A percentile compares a stretch with the other conserved stretches of the same genome.
Evolutionary conservation across 2,797 vertebrate genomes (phyloP).

Genomic region (Myripristis murdjan): DNA sequence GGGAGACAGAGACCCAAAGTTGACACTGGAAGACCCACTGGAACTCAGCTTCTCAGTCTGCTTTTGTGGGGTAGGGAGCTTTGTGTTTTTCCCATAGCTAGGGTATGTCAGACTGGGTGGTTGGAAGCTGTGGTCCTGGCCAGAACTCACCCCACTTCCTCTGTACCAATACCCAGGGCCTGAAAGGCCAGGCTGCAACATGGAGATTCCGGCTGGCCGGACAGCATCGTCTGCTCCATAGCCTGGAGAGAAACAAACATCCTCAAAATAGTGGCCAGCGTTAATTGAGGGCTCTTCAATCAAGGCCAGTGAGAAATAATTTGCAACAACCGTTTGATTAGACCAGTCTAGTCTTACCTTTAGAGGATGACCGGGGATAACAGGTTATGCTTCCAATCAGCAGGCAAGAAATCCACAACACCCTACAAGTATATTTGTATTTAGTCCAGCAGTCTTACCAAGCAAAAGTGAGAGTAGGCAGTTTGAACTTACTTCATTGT

Average conservation of each 20-base stretch:
- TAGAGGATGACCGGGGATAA: not conserved
- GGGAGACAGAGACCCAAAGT: too few relatives aligned
- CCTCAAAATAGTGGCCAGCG: not conserved
- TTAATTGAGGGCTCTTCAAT: not conserved
- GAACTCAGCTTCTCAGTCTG: not conserved
- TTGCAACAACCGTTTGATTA: not conserved
- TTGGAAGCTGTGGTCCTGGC: not conserved
- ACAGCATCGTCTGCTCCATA: not conserved
- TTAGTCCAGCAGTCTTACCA: not conserved
- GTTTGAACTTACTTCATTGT: slow-evolving; percentile 1
- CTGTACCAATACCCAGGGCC: not conserved
- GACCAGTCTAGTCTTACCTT: not conserved
- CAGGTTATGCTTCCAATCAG: slow-evolving; percentile 46
- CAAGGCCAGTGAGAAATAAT: not conserved
- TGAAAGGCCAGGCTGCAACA: not conserved
- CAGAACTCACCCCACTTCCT: not conserved
- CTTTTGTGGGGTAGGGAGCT: not conserved
- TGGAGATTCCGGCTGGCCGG: not conserved
- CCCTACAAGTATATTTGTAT: slow-evolving; percentile 2
- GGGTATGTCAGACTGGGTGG: not conserved
- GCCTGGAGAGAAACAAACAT: not conserved
- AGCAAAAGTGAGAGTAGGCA: too few relatives aligned
- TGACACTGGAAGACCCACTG: not conserved
- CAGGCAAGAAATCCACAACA: slow-evolving; percentile 45
- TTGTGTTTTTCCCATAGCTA: not conserved